Evolutionary conservation across 2,888 invertebrate genomes (phyloP).

Genomic region (Cynaeus angustus): DNA sequence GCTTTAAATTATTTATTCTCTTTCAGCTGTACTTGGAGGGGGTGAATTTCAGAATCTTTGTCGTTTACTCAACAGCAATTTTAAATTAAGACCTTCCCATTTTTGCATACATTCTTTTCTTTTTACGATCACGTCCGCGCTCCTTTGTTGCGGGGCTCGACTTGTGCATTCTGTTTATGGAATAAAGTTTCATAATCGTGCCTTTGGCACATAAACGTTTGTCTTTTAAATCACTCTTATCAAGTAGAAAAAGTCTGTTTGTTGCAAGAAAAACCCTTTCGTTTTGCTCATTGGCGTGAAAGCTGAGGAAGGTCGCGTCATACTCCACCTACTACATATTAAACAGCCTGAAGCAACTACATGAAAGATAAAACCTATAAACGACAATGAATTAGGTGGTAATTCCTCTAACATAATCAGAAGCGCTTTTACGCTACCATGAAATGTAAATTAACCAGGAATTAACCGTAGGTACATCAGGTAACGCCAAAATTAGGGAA

Average conservation of each 20-base stretch:
- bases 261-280: conserved; percentile 16
- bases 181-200: conserved; percentile 32
- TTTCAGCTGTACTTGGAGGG: conserved; percentile 11
- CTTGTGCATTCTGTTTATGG: conserved; percentile 26
- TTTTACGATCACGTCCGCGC: conserved; percentile 24
- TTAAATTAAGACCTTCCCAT: conserved; percentile 39
- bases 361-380: conserved; percentile 37
- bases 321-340: conserved; percentile 27
- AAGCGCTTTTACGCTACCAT: conserved; percentile 29
- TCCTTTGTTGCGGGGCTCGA: conserved; percentile 19
- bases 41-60: conserved; percentile 27
- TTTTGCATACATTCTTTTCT: conserved; percentile 28
- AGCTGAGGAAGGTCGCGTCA: conserved; percentile 10
- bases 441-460: conserved; percentile 42
- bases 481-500: conserved; percentile 34
- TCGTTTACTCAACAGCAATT: conserved; percentile 24
- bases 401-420: conserved; percentile 41
- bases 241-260: conserved; percentile 22
- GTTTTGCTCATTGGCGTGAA: conserved; percentile 29
- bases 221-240: conserved; percentile 38
- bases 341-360: conserved; percentile 19
- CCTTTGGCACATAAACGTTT: conserved; percentile 41
- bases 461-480: conserved; percentile 35
- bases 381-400: conserved; percentile 35
- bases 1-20: conserved; percentile 44